A percentile compares a stretch with the other conserved stretches of the same genome.
These are phyloP conservation scores for Dasyprocta punctata DNA, from an alignment of 2,113 vertebrate species.

Conservation along the genomic window DNA sequence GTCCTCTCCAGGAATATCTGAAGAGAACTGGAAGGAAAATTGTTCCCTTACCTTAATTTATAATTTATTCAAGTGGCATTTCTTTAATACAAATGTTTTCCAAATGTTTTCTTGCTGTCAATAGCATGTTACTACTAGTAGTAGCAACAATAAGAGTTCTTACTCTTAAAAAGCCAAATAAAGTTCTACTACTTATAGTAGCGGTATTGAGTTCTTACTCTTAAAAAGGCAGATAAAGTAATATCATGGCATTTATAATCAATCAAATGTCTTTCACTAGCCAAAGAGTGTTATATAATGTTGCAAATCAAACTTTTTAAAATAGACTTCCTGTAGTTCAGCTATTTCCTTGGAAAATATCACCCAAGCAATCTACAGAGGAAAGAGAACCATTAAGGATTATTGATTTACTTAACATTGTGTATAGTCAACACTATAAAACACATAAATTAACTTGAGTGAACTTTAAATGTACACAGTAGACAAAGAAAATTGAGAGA, in stretches of 20 bases:
- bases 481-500: neutral
- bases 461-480: neutral
- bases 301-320: neutral
- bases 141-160: neutral
- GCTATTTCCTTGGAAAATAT: neutral
- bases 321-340: neutral
- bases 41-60: neutral
- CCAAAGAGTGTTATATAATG: neutral
- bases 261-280: neutral
- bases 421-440: constrained; percentile 48
- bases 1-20: neutral
- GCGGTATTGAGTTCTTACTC: neutral
- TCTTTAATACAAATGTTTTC: neutral
- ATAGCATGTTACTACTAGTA: neutral
- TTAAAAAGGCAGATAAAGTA: neutral
- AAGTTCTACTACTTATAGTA: no score
- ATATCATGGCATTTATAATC: neutral
- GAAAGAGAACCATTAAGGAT: neutral
- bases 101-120: neutral
- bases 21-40: neutral
- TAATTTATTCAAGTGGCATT: neutral
- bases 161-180: neutral
- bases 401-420: constrained; percentile 58
- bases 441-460: neutral
- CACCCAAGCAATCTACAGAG: neutral